Base-by-base conservation (phyloP, 2,888 invertebrate species). In the Leucophenga montana region DNA sequence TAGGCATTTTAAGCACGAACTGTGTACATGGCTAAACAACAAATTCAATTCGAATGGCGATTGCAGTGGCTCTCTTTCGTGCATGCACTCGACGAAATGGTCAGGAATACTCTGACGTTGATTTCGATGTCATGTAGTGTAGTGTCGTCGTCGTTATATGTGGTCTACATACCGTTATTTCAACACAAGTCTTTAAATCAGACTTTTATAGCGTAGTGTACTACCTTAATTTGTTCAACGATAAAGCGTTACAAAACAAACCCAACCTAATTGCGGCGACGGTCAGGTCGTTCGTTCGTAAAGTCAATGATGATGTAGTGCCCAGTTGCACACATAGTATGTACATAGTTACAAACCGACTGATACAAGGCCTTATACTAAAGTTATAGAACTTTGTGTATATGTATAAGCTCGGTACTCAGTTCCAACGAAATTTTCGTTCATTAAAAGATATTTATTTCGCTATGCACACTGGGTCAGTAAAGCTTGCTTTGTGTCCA, bases 1-100 rank as follows among this genome's bases (percentile, higher is more conserved):
- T 84, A 78, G 75, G 73, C 81, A 84, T 77, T 81, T 80, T 82
- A 73, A 78, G 83, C 80, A 81, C 84, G 80, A 79, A 84, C 80
- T 59, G 33, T 31, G 14, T 33, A 16, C 59, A 59, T 59, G 59
- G 31, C n/a, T 59, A 33, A 59, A 31, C n/a, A 31, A 59, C 22
- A 56, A 56, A 56, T 56, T 56, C 56, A 56, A 56, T 20, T 27
- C 6, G 56, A 9, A 56, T 20, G 13, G 13, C 56, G 27, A 39
- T 39, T 39, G 39, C 44, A 39, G 33, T 46, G 31, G 66, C 33
- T 46, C 44, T 16, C 66, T 50, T 48, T 18, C 61, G 8, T 50
- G 50, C 57, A 46, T 50, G 50, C 57, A 46, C 61, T 44, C 18
- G 69, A 73, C 18, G 69, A 73, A 66, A 68, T 65, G 61, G 57